These are phyloP conservation scores for Corbicula japonica DNA, from an alignment of 2,888 invertebrate genomes.

Conservation along the genomic window DNA sequence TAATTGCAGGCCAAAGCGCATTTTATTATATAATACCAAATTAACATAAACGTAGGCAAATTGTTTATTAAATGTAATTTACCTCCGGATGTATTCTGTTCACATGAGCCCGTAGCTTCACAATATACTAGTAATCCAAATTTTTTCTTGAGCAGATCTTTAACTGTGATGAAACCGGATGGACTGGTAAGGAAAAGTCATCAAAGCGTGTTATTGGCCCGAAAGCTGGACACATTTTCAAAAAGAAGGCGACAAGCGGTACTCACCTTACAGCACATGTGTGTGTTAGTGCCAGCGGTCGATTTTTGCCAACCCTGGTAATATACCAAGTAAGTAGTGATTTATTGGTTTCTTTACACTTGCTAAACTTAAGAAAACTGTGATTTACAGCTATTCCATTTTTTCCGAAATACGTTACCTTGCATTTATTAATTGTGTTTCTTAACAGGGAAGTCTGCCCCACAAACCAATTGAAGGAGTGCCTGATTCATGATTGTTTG, in stretches of 20 bases:
- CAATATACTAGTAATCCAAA: too few relatives aligned
- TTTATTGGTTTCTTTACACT: too few relatives aligned
- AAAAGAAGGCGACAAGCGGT: neutral
- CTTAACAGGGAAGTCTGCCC: constrained; percentile 11
- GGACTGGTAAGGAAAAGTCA: constrained; percentile 16
- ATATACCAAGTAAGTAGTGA: constrained; percentile 16
- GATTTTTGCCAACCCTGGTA: constrained; percentile 15
- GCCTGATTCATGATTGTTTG: constrained; percentile 12
- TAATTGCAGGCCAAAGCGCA: too few relatives aligned
- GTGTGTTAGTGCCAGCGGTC: constrained; percentile 8
- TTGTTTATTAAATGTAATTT: too few relatives aligned
- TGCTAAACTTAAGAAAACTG: too few relatives aligned
- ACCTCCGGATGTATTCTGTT: too few relatives aligned
- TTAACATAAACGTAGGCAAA: too few relatives aligned
- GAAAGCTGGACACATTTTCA: neutral
- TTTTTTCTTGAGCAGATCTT: constrained; percentile 2
- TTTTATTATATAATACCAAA: too few relatives aligned
- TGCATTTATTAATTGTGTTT: too few relatives aligned
- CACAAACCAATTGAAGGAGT: constrained; percentile 6
- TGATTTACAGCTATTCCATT: too few relatives aligned
- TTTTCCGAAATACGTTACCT: too few relatives aligned
- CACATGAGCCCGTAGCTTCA: too few relatives aligned
- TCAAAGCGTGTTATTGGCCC: neutral
- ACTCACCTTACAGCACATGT: constrained; percentile 24
- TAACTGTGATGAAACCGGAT: constrained; percentile 28